Percentiles rank a stretch among this genome's conserved stretches.
phyloP scores from a whole-genome alignment of 2,797 vertebrate genomes.

The Mycteria americana region DNA sequence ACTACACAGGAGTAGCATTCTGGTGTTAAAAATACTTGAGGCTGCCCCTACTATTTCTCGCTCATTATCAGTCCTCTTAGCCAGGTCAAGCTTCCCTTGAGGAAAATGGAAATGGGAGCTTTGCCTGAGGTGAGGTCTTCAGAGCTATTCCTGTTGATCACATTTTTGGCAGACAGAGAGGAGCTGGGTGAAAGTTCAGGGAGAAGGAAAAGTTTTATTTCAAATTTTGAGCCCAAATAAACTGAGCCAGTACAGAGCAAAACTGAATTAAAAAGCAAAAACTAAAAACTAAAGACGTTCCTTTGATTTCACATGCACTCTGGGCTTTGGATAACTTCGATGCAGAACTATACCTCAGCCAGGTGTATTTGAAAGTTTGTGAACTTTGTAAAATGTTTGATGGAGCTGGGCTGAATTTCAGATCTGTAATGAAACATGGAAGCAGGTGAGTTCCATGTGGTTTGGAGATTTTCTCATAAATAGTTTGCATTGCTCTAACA shows the following conservation, averaged over 20 bases:
- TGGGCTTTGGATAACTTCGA: not conserved
- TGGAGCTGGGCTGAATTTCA: slow-evolving; percentile 31
- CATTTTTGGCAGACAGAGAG: slow-evolving; percentile 3
- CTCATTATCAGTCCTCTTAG: slow-evolving; percentile 50
- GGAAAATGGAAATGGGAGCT: slow-evolving; percentile 62
- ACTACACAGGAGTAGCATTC: slow-evolving; percentile 53
- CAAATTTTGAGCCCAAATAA: not conserved
- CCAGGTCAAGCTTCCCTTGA: slow-evolving; percentile 57
- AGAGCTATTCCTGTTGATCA: not conserved
- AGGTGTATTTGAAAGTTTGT: slow-evolving; percentile 21
- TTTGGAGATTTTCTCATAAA: slow-evolving; percentile 40
- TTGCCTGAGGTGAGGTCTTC: slow-evolving; percentile 36
- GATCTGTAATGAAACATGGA: slow-evolving; percentile 16
- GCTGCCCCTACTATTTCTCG: slow-evolving; percentile 51
- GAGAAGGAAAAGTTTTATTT: slow-evolving; percentile 41
- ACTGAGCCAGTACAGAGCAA: not conserved
- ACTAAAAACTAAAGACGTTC: not conserved
- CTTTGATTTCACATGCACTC: not conserved
- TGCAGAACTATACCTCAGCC: not conserved
- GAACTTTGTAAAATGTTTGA: not conserved
- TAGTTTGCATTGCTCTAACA: slow-evolving; percentile 49
- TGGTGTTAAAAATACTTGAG: slow-evolving; percentile 61
- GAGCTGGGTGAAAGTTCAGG: slow-evolving; percentile 7
- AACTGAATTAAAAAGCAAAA: not conserved
- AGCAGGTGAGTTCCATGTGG: slow-evolving; percentile 50